Percentiles rank a stretch among this genome's conserved stretches.
Evolutionary conservation across 2,888 invertebrate genomes (phyloP).

Genomic region (Ramazzottius varieornatus): DNA sequence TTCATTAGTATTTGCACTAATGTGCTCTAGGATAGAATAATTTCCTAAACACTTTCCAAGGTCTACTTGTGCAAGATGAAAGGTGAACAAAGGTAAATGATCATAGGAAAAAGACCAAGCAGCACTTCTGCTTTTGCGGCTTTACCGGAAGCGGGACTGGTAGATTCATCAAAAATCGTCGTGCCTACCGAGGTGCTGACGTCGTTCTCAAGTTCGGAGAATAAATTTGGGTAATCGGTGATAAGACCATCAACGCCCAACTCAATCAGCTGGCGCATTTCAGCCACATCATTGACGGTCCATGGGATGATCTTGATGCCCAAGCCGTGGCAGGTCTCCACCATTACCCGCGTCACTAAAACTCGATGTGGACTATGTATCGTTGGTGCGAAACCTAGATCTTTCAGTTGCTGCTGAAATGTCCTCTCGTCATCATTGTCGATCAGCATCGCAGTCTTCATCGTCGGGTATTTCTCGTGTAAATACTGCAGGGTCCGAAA

Average conservation of each 20-base stretch:
- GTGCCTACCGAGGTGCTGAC: too few species aligned
- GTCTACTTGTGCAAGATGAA: too few species aligned
- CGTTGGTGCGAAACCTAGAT: background rate
- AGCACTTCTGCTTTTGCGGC: too few species aligned
- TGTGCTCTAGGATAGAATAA: too few species aligned
- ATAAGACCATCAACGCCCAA: background rate
- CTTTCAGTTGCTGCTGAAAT: background rate
- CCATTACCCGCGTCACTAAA: background rate
- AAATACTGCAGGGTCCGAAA: background rate
- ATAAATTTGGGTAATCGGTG: background rate
- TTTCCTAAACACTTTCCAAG: too few species aligned
- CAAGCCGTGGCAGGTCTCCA: background rate
- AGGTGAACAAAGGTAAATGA: too few species aligned
- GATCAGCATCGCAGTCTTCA: background rate
- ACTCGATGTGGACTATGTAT: background rate
- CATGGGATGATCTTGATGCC: background rate
- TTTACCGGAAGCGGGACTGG: too few species aligned
- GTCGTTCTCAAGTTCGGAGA: too few species aligned
- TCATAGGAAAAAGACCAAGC: too few species aligned
- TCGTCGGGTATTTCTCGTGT: background rate
- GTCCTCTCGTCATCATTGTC: background rate
- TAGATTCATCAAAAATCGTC: too few species aligned
- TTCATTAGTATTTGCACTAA: too few species aligned
- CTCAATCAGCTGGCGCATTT: background rate
- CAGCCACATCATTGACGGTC: background rate